Conservation (phyloP, 1,140 invertebrate species). For the Microplitis mediator region DNA sequence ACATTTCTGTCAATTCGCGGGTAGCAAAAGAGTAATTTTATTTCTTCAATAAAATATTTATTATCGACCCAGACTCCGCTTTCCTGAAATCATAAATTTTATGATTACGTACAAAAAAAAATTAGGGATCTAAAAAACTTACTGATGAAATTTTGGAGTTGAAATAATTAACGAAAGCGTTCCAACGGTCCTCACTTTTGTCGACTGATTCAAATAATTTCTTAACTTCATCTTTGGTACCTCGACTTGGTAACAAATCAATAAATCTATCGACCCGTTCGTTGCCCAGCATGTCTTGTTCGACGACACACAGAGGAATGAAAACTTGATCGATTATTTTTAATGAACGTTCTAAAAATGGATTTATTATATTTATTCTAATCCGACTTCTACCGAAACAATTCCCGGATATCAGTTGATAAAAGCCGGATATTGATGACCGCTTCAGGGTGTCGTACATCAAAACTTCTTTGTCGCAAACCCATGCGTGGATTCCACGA, state of each 20-base stretch:
- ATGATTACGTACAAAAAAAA: background rate
- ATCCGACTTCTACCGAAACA: background rate
- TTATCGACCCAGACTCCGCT: background rate
- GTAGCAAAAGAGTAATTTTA: slow-evolving; percentile 81
- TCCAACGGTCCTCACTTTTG: slow-evolving; percentile 67
- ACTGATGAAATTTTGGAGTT: slow-evolving; percentile 51
- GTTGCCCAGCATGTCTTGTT: slow-evolving; percentile 63
- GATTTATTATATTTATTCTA: slow-evolving; percentile 6
- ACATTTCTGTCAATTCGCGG: slow-evolving; percentile 93
- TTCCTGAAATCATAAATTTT: background rate
- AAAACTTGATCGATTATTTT: slow-evolving; percentile 74
- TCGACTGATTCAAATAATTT: slow-evolving; percentile 39
- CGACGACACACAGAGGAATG: slow-evolving; percentile 70
- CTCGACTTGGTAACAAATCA: slow-evolving; percentile 73
- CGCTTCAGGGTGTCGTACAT: slow-evolving; percentile 51
- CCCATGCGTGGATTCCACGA: slow-evolving; percentile 97
- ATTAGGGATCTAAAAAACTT: slow-evolving; percentile 4
- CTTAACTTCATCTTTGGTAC: slow-evolving; percentile 58
- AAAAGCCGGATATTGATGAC: background rate
- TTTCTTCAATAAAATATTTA: slow-evolving; percentile 71
- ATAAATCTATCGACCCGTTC: slow-evolving; percentile 72
- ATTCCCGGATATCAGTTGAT: background rate
- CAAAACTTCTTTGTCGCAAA: slow-evolving; percentile 83
- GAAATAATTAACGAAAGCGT: slow-evolving; percentile 64
- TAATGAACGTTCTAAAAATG: slow-evolving; percentile 68